These are phyloP conservation scores for Chaetops frenatus DNA, from an alignment of 2,113 vertebrate species.

Conservation along the genomic window DNA sequence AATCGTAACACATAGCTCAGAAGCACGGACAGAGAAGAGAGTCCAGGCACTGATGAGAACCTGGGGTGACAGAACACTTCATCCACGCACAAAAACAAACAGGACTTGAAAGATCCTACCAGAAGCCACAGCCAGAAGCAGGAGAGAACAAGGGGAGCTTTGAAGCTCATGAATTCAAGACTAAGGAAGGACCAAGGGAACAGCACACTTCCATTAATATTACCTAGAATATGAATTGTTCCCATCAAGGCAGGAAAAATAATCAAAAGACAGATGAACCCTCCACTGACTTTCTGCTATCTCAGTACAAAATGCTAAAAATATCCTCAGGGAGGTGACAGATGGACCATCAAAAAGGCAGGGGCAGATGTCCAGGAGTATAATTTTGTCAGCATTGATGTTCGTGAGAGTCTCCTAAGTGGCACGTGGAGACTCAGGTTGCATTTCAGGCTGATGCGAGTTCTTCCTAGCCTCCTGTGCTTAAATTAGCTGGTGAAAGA, in stretches of 20 bases:
- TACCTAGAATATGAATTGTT: background rate
- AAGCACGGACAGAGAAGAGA: background rate
- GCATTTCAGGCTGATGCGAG: background rate
- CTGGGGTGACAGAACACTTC: background rate
- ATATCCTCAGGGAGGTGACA: background rate
- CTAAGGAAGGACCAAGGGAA: rapidly evolving
- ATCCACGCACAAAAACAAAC: background rate
- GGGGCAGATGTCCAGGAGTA: background rate
- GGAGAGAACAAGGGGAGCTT: background rate
- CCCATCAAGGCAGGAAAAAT: background rate
- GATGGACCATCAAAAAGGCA: background rate
- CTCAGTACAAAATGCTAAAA: background rate
- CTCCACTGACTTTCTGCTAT: background rate
- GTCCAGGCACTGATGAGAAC: background rate
- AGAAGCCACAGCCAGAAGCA: background rate
- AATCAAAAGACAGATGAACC: background rate
- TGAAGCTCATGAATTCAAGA: background rate
- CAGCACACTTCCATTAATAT: background rate
- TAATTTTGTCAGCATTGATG: rapidly evolving
- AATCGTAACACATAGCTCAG: background rate
- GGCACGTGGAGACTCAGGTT: background rate
- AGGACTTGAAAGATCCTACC: background rate
- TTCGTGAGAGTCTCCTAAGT: background rate
- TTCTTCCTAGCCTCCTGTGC: background rate
- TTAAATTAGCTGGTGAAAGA: background rate